Percentiles rank a stretch among this genome's conserved stretches.
These are phyloP conservation scores for Trinectes maculatus DNA, from an alignment of 2,113 vertebrate genomes.

Conservation along the genomic window DNA sequence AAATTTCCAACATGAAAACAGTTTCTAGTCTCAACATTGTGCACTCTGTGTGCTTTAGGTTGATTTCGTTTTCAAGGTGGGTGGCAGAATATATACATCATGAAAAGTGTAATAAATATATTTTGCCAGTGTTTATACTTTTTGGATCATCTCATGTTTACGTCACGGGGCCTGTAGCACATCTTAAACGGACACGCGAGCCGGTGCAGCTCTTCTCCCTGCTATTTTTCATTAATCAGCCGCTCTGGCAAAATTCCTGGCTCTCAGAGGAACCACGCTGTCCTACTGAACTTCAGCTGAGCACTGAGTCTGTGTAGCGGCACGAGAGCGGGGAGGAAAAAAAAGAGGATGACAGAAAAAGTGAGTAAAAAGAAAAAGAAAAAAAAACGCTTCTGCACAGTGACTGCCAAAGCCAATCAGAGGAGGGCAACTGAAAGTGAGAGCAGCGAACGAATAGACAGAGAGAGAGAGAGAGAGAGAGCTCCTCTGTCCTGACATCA, in stretches of 20 bases:
- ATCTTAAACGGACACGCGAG: constrained; percentile 28
- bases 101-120: too few species aligned
- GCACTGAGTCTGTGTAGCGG: constrained; percentile 31
- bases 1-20: not conserved
- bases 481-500: constrained; percentile 60
- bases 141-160: constrained; percentile 23
- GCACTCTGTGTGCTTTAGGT: not conserved
- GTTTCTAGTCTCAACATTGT: not conserved
- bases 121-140: constrained; percentile 1
- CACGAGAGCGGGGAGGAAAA: constrained; percentile 3
- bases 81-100: not conserved
- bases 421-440: constrained; percentile 29
- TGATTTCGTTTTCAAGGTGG: not conserved
- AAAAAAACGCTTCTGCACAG: constrained; percentile 1
- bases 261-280: constrained; percentile 67
- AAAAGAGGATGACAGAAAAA: constrained; percentile 17
- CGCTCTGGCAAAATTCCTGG: constrained; percentile 43
- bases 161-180: constrained; percentile 55
- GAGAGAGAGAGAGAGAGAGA: constrained; percentile 40
- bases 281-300: constrained; percentile 73
- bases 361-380: not conserved
- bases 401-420: constrained; percentile 24
- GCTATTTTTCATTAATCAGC: constrained; percentile 56
- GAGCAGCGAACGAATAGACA: constrained; percentile 11
- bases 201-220: constrained; percentile 31